phyloP scores from a whole-genome alignment of 2,888 invertebrate genomes.

The Stictocephala bisonia region DNA sequence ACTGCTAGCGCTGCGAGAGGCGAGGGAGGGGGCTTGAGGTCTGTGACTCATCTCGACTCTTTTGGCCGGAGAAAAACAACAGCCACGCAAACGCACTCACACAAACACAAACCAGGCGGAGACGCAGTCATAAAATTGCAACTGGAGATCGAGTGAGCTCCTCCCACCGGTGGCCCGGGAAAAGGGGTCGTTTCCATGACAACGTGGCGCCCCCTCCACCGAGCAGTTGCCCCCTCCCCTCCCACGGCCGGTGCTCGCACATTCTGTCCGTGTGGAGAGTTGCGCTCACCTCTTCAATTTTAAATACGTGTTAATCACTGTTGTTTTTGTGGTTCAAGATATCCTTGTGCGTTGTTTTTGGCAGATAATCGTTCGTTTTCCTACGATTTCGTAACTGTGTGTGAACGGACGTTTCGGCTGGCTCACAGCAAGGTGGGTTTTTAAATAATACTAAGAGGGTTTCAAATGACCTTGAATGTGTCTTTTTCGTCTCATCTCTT shows the following conservation, averaged over 20 bases:
- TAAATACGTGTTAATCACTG: constrained; percentile 43
- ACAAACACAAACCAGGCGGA: not conserved
- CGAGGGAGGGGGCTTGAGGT: constrained; percentile 17
- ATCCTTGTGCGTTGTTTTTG: constrained; percentile 29
- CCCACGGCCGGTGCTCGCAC: not conserved
- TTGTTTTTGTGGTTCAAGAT: constrained; percentile 34
- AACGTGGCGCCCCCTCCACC: constrained; percentile 45
- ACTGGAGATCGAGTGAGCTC: constrained; percentile 40
- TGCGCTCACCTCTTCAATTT: constrained; percentile 19
- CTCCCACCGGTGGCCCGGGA: constrained; percentile 50
- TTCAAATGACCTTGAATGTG: too few relatives aligned
- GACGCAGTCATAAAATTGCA: constrained; percentile 47
- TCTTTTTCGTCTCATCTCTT: too few relatives aligned
- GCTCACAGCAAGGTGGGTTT: too few relatives aligned
- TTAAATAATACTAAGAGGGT: too few relatives aligned
- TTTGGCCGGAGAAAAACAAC: constrained; percentile 30
- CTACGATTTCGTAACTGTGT: too few relatives aligned
- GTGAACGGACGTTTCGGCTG: not conserved
- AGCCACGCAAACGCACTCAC: constrained; percentile 18
- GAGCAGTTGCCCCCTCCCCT: constrained; percentile 28
- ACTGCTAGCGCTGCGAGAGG: not conserved
- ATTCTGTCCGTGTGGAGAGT: not conserved
- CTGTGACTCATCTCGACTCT: constrained; percentile 32
- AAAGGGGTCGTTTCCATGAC: constrained; percentile 53
- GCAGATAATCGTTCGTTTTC: constrained; percentile 1